These are phyloP conservation scores for Chlorocebus sabaeus DNA, from an alignment of 2,113 vertebrate genomes.

Conservation along the genomic window DNA sequence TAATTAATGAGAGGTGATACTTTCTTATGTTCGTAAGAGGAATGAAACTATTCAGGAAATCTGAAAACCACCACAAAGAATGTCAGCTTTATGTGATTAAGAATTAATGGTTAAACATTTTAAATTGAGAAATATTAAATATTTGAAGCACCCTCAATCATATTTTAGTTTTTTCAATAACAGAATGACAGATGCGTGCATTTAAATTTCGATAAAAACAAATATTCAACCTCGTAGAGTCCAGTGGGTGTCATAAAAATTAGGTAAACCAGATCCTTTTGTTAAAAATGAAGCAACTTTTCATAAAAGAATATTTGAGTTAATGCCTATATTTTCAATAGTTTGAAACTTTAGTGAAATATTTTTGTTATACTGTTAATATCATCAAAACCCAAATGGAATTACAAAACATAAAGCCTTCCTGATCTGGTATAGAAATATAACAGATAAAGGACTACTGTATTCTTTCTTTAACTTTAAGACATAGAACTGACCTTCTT, in stretches of 20 bases:
- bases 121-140: constrained; percentile 8
- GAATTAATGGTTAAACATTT: not conserved
- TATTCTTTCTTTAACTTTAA: constrained; percentile 73
- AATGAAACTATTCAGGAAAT: too few species aligned
- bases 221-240: not conserved
- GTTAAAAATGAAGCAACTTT: not conserved
- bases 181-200: not conserved
- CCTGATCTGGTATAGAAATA: constrained; percentile 30
- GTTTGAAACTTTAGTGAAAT: not conserved
- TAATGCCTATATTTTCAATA: not conserved
- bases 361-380: not conserved
- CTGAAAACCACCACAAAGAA: not conserved
- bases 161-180: constrained; percentile 3
- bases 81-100: not conserved
- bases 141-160: not conserved
- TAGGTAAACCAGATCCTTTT: not conserved
- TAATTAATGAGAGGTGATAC: not conserved
- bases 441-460: constrained; percentile 68
- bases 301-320: not conserved
- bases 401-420: not conserved
- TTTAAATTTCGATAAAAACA: not conserved
- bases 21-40: not conserved
- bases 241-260: not conserved
- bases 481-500: constrained; percentile 78
- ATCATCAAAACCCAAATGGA: not conserved